Percentiles rank a stretch among this genome's conserved stretches.
These are phyloP conservation scores for Coelinius sp. DNA, from an alignment of 2,888 invertebrate genomes.

Conservation along the genomic window DNA sequence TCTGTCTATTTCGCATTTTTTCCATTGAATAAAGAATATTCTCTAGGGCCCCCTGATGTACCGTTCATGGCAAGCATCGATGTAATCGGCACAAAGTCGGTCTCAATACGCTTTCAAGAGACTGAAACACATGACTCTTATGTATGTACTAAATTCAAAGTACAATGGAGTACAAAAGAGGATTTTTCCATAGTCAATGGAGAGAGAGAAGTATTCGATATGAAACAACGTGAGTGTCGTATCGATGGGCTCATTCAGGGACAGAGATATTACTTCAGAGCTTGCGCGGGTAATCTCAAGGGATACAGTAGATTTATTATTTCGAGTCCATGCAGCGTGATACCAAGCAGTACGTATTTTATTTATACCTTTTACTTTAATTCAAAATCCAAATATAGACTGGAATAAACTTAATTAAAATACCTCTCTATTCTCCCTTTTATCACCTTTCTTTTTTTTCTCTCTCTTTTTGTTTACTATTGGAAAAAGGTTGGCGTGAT, in stretches of 20 bases:
- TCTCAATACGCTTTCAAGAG: constrained; percentile 79
- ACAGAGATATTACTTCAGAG: constrained; percentile 89
- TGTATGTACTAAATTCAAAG: constrained; percentile 93
- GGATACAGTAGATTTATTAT: constrained; percentile 87
- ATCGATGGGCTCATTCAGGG: constrained; percentile 88
- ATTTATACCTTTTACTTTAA: not conserved
- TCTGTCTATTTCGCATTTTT: not conserved
- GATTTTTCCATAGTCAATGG: constrained; percentile 89
- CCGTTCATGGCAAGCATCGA: constrained; percentile 86
- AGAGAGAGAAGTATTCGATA: constrained; percentile 81
- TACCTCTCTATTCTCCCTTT: constrained; percentile 24
- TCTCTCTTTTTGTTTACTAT: too few relatives aligned
- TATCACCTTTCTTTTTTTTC: not conserved
- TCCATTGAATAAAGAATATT: constrained; percentile 9
- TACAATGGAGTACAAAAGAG: constrained; percentile 93
- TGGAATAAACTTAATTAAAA: constrained; percentile 13
- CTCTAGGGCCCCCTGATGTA: constrained; percentile 81
- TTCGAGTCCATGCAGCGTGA: constrained; percentile 86
- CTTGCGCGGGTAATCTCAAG: constrained; percentile 93
- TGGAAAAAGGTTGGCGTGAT: constrained; percentile 84
- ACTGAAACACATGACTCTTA: constrained; percentile 81
- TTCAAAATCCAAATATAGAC: constrained; percentile 3
- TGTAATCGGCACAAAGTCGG: constrained; percentile 78
- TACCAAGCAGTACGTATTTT: constrained; percentile 90
- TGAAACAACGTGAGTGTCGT: constrained; percentile 75